Percentiles rank a stretch among this genome's conserved stretches.
Evolutionary conservation across 1,140 invertebrate genomes (phyloP).

Genomic region (Microvelia longipes): DNA sequence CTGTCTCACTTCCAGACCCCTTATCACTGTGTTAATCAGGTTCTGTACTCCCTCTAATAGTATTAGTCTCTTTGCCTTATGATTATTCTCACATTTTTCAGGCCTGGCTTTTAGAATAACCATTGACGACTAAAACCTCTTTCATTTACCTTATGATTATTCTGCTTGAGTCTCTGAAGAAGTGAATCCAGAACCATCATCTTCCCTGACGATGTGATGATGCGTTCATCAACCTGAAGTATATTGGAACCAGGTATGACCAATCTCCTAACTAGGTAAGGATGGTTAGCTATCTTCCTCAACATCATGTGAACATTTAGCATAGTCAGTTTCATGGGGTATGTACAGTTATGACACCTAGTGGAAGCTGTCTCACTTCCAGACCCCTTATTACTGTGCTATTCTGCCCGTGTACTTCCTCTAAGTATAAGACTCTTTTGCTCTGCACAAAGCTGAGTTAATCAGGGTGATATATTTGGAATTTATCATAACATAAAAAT

Average conservation of each 20-base stretch:
- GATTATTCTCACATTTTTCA: too few relatives aligned
- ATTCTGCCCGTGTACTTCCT: neutral
- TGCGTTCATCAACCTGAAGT: conserved; percentile 35
- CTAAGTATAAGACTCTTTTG: too few relatives aligned
- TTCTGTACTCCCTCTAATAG: too few relatives aligned
- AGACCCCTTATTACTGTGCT: neutral
- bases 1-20: too few relatives aligned
- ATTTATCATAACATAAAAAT: neutral
- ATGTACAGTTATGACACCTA: neutral
- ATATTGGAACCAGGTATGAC: conserved; percentile 30
- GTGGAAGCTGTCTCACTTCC: neutral
- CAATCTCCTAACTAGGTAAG: conserved; percentile 47
- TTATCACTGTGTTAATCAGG: too few relatives aligned
- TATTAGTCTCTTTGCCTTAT: too few relatives aligned
- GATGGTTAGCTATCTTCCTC: conserved; percentile 54
- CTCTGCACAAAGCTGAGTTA: neutral
- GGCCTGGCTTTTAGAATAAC: too few relatives aligned
- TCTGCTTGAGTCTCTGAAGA: conserved; percentile 38
- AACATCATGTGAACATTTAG: conserved; percentile 34
- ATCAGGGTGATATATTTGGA: neutral
- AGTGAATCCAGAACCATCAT: conserved; percentile 50
- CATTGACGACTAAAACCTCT: too few relatives aligned
- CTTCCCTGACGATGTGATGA: conserved; percentile 48
- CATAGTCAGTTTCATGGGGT: conserved; percentile 12
- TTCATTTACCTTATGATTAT: too few relatives aligned